A percentile compares a stretch with the other conserved stretches of the same genome.
Evolutionary conservation across 1,140 invertebrate genomes (phyloP).

Genomic region (Oedothorax gibbosus): DNA sequence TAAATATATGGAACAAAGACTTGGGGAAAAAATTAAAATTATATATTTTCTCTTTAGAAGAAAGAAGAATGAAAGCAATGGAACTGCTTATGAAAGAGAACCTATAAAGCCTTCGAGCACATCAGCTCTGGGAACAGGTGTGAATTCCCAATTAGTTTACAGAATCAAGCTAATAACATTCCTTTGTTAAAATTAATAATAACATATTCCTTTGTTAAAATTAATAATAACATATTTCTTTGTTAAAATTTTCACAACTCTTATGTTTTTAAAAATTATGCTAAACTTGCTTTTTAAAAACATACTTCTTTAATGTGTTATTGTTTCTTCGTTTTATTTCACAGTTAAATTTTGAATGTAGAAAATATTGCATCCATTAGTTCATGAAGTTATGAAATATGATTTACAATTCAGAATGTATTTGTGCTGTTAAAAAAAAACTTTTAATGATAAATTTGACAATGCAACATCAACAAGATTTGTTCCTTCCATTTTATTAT

Average conservation of each 20-base stretch:
- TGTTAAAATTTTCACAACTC: not conserved
- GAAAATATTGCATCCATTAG: no score
- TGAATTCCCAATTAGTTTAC: not conserved
- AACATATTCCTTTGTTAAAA: not conserved
- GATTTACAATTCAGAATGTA: no score
- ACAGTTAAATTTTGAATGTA: no score
- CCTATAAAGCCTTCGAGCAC: not conserved
- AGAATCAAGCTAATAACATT: not conserved
- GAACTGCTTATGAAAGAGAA: not conserved
- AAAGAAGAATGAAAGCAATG: constrained; percentile 19
- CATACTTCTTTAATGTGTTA: not conserved
- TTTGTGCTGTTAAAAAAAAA: no score
- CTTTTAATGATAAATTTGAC: no score
- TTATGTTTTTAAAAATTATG: no score
- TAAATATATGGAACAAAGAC: not conserved
- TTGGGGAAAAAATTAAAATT: not conserved
- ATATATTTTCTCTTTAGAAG: not conserved
- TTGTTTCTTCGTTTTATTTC: no score
- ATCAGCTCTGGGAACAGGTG: not conserved
- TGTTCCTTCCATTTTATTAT: no score
- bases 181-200: not conserved
- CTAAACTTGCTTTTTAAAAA: not conserved
- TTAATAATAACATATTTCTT: not conserved
- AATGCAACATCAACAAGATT: no score
- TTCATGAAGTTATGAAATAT: no score